Base-by-base conservation (phyloP, 2,888 invertebrate genomes). In the Blastobasis lacticolella region DNA sequence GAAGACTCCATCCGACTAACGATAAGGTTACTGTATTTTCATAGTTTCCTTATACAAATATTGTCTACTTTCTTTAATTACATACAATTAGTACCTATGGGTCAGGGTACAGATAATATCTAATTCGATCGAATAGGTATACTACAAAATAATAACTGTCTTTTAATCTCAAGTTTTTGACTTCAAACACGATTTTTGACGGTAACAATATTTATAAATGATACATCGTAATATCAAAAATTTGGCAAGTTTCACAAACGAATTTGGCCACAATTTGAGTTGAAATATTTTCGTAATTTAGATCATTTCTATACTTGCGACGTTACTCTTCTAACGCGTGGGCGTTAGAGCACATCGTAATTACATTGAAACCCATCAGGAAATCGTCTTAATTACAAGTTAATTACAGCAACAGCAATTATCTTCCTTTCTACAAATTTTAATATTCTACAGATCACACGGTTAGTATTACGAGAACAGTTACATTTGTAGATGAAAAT, bases 361-460 rank as follows among this genome's bases (percentile, higher is more conserved):
- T 23, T 23, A 23, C 23, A 23, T 23, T 51, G 38, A 49, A 8
- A 36, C 37, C 7, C 40, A 46, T 9, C 46, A 50, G 43, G 38
- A 49, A 50, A 36, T 38, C 44, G 10, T 42, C 8, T 46, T 46
- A 48, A 54, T 54, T 51, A 55, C 46, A 52, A 50, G 37, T 37
- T 51, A 49, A 51, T 54, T 53, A 48, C 50, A 49, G 57, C 48
- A 51, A 48, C 50, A 49, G 57, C 48, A 51, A 54, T 56, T 68
- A 67, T 65, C 66, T 63, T 23, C 23, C 23, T 23, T 23, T 23
- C 23, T 23, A 23, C 78, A 75, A 77, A 66, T 61, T 65, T 51
- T 46, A 69, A 60, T 62, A 57, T 62, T 60, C 79, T 83, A 81
- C 79, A 61, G 71, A 78, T 82, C 80, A 79, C 81, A 81, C 79